A percentile compares a stretch with the other conserved stretches of the same genome.
Conservation (phyloP, 2,113 vertebrate species). For the Pteronura brasiliensis region DNA sequence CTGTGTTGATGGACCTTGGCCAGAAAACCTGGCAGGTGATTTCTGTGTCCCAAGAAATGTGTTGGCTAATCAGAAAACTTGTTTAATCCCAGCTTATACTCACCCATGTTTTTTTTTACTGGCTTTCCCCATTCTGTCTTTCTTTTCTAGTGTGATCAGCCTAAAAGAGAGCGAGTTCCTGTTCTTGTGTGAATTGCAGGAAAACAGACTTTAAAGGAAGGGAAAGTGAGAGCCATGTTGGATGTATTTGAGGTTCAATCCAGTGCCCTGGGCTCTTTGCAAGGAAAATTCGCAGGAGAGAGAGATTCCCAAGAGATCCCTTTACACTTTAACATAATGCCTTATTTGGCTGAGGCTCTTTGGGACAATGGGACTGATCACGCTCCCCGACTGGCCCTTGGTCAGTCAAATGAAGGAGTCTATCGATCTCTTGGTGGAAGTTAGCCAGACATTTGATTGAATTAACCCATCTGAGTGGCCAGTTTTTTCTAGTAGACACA, state of each 20-base stretch:
- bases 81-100: background rate
- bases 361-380: background rate
- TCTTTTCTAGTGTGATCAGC: background rate
- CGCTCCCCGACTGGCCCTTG: background rate
- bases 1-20: background rate
- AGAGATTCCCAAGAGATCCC: background rate
- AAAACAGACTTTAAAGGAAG: background rate
- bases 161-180: background rate
- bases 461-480: background rate
- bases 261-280: background rate
- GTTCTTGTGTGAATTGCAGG: background rate
- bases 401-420: slow-evolving; percentile 21
- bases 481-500: background rate
- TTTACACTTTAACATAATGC: no score
- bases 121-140: background rate
- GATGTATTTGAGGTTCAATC: background rate
- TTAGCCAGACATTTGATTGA: slow-evolving; percentile 33
- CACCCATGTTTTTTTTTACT: background rate
- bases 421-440: background rate
- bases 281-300: background rate
- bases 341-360: background rate
- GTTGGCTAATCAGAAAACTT: background rate
- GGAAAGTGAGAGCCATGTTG: no score
- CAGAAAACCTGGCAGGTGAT: background rate
- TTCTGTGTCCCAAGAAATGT: background rate